These are phyloP conservation scores for Isaurus tuberculatus DNA, from an alignment of 92 coral and sea anemone genomes.

Conservation along the genomic window DNA sequence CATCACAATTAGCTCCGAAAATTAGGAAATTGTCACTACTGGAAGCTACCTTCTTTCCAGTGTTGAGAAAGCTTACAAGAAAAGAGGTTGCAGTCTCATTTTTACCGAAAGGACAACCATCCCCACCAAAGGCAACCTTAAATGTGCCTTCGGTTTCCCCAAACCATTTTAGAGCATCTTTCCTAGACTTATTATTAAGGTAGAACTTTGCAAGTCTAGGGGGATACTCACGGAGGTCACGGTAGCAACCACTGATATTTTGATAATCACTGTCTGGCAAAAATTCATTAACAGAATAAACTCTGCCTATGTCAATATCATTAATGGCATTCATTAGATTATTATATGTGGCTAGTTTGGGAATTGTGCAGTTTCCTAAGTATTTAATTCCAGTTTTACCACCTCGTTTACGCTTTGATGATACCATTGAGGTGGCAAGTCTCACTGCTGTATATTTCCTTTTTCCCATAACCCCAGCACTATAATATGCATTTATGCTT, in stretches of 20 bases:
- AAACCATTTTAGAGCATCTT: constrained; percentile 12
- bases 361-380: constrained; percentile 61
- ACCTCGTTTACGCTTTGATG: constrained; percentile 35
- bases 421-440: constrained; percentile 61
- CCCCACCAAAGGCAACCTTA: constrained; percentile 13
- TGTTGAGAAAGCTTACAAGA: constrained; percentile 7
- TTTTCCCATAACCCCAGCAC: constrained; percentile 67
- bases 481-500: not conserved
- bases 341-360: constrained; percentile 60
- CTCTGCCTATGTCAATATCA: constrained; percentile 59
- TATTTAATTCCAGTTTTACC: constrained; percentile 42
- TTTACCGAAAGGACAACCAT: constrained; percentile 8
- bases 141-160: constrained; percentile 17
- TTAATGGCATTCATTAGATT: constrained; percentile 55
- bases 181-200: not conserved
- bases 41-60: constrained; percentile 9
- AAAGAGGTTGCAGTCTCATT: constrained; percentile 15
- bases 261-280: constrained; percentile 35
- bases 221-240: constrained; percentile 67
- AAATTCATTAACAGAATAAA: constrained; percentile 56
- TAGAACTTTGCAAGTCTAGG: constrained; percentile 70
- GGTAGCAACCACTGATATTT: constrained; percentile 59
- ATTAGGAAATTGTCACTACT: too few species aligned
- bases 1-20: too few species aligned
- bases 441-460: constrained; percentile 63